phyloP scores from a whole-genome alignment of 2,888 invertebrate species.

The Azorinus chamasolen region DNA sequence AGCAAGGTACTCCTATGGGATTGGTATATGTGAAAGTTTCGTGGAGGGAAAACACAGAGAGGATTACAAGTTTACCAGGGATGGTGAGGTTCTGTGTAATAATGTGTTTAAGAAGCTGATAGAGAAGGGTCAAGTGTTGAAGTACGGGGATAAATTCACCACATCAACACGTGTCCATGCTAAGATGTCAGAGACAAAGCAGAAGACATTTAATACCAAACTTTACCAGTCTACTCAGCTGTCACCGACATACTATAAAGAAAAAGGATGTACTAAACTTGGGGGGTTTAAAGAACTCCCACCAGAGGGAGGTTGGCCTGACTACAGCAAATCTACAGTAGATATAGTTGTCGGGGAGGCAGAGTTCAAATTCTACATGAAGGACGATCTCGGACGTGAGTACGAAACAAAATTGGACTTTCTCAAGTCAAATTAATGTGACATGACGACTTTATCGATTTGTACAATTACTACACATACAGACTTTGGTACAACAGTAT shows the following conservation, averaged over 20 bases:
- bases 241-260: slow-evolving; percentile 9
- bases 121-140: slow-evolving; percentile 27
- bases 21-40: slow-evolving; percentile 24
- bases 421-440: no score
- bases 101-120: slow-evolving; percentile 25
- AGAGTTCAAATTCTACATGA: slow-evolving; percentile 13
- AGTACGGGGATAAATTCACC: slow-evolving; percentile 17
- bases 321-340: slow-evolving; percentile 17
- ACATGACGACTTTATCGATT: no score
- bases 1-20: slow-evolving; percentile 30
- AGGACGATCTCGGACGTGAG: no score
- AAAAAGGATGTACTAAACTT: slow-evolving; percentile 23
- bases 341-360: slow-evolving; percentile 16
- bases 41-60: slow-evolving; percentile 8
- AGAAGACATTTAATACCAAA: no score
- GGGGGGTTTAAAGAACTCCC: slow-evolving; percentile 15
- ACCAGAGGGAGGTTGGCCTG: slow-evolving; percentile 24
- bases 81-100: slow-evolving; percentile 22
- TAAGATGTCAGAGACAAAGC: no score
- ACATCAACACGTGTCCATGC: background rate
- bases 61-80: slow-evolving; percentile 27
- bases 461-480: no score
- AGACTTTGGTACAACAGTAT: no score
- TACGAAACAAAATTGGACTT: no score
- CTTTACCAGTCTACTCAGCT: slow-evolving; percentile 15